Base-by-base conservation (phyloP, 2,797 vertebrate genomes). In the Falco berigora region DNA sequence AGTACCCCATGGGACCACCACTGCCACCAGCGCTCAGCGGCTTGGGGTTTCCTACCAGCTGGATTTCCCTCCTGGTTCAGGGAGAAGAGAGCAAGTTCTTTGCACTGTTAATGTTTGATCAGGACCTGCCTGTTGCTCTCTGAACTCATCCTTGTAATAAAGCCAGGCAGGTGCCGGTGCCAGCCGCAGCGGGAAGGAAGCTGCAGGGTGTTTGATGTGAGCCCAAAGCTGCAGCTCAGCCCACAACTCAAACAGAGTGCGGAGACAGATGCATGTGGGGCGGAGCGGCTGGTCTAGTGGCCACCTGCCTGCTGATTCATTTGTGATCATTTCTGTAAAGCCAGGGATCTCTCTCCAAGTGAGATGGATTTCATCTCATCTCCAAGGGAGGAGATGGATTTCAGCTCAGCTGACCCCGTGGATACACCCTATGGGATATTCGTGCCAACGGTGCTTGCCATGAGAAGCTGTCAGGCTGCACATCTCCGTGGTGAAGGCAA, bases 101-200 rank as follows among this genome's bases (percentile, higher is more conserved):
- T 34, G 16, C 62, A 21, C 38, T 90, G 97, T 97, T 97, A 97
- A 96, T 97, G 64, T 97, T 97, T 97, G 95, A 96, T 94, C 88
- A 91, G 91, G 93, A 90, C 62, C 38, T 88, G 79, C 93, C 94
- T 96, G 66, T 72, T 97, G 92, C 88, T 93, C 95, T 95, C 92
- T 96, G 95, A 96, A 92, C 96, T 96, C 68, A 49, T 72, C 59
- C 52, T 25, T 14, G 91, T 25, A 14, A 91, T 91, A 91, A 95
- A 71, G 79, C 27, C 55, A 1, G 77, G 88, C 44, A 14, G 83
- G 20, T 62, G 86, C 83, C 52, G 1, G 8, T 4, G 1, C 55
- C 11, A 50, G 30, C 82, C 1, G 2, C 38, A 6, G 63, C 1
- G 1, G 85, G 68, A 28, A 22, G 36, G 91, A 53, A 75, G 40